These are phyloP conservation scores for Alethe castanea DNA, from an alignment of 2,113 vertebrate species.

Conservation along the genomic window DNA sequence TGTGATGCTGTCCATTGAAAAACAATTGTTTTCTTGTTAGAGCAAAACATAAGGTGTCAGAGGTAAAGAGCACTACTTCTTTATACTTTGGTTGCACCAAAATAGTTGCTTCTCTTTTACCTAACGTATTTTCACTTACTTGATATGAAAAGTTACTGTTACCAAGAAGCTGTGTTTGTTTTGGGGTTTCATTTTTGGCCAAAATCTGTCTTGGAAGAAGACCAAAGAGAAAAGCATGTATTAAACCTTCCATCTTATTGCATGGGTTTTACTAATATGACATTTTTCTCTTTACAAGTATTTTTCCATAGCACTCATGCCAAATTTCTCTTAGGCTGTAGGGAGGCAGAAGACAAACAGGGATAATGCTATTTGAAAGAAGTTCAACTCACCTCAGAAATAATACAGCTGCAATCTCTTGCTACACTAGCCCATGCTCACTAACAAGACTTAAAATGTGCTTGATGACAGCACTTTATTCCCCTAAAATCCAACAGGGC, in stretches of 20 bases:
- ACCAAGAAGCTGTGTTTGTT: neutral
- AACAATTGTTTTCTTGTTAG: neutral
- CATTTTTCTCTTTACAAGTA: neutral
- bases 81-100: neutral
- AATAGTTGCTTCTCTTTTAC: neutral
- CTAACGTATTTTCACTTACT: neutral
- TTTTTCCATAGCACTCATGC: neutral
- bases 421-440: neutral
- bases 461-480: neutral
- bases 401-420: neutral
- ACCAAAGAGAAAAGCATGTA: neutral
- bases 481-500: neutral
- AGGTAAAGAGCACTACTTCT: neutral
- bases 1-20: neutral
- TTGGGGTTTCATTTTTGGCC: neutral
- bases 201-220: neutral
- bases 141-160: neutral
- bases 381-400: neutral
- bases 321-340: neutral
- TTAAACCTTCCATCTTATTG: neutral
- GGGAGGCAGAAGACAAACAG: neutral
- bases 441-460: neutral
- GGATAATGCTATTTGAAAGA: neutral
- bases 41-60: neutral
- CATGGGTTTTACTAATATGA: neutral